A percentile compares a stretch with the other conserved stretches of the same genome.
These are phyloP conservation scores for Lordiphosa andalusiaca DNA, from an alignment of 2,888 invertebrate species.

Conservation along the genomic window DNA sequence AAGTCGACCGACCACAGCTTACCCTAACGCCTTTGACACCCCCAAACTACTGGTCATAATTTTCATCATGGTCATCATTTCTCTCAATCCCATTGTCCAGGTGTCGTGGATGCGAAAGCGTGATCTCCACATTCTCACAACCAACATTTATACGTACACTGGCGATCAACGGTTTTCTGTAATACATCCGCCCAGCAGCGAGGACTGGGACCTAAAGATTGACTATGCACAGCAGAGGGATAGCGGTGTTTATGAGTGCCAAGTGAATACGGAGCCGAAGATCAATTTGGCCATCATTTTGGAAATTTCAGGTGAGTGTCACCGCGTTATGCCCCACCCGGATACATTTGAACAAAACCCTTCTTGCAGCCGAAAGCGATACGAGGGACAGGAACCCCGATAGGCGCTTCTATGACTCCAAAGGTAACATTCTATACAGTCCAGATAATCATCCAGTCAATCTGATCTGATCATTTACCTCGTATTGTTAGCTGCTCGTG, in stretches of 20 bases:
- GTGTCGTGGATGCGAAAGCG: constrained; percentile 80
- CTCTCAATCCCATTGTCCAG: constrained; percentile 38
- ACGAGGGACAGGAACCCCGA: constrained; percentile 73
- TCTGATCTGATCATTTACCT: background rate
- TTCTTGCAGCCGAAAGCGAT: constrained; percentile 74
- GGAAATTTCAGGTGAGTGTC: constrained; percentile 86
- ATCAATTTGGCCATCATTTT: constrained; percentile 91
- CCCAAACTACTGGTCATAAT: background rate
- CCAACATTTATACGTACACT: constrained; percentile 92
- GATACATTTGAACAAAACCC: background rate
- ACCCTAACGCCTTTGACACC: no score
- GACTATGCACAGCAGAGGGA: constrained; percentile 91
- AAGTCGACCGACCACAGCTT: no score
- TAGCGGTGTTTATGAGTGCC: constrained; percentile 92
- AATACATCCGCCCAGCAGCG: constrained; percentile 89
- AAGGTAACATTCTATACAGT: constrained; percentile 77
- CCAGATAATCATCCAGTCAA: no score
- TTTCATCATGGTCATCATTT: no score
- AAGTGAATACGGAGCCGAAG: constrained; percentile 94
- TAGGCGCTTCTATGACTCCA: constrained; percentile 74
- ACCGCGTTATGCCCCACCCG: background rate
- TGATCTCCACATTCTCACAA: constrained; percentile 90
- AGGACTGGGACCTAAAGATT: constrained; percentile 93
- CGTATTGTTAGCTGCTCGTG: constrained; percentile 86
- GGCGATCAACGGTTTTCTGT: constrained; percentile 93